Evolutionary conservation across 92 coral and sea anemone genomes (phyloP).

Genomic region (Zoanthus solanderi): DNA sequence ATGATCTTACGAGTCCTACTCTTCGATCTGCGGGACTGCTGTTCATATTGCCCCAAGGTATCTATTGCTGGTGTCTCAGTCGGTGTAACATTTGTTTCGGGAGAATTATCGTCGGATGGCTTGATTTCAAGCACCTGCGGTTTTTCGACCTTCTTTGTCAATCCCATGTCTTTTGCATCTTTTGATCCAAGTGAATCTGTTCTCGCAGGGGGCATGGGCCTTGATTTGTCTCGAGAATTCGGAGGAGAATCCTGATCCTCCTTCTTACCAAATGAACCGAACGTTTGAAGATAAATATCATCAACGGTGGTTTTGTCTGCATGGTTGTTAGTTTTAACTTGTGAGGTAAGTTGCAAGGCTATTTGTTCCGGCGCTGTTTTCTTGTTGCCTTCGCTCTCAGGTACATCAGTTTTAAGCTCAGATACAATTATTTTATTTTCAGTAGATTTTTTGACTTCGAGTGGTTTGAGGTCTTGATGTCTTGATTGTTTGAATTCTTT

Average conservation of each 20-base stretch:
- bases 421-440: constrained; percentile 4
- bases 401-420: background rate
- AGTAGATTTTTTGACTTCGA: constrained; percentile 7
- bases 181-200: constrained; percentile 48
- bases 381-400: background rate
- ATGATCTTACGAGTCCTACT: constrained; percentile 86
- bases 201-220: constrained; percentile 44
- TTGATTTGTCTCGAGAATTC: constrained; percentile 5
- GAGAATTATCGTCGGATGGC: constrained; percentile 4
- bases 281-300: constrained; percentile 63
- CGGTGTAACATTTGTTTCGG: constrained; percentile 47
- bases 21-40: constrained; percentile 83
- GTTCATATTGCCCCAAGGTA: constrained; percentile 88
- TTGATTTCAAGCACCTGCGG: constrained; percentile 24
- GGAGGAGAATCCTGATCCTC: constrained; percentile 40
- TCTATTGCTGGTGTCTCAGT: constrained; percentile 74
- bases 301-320: constrained; percentile 47
- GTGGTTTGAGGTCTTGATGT: constrained; percentile 9
- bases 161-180: constrained; percentile 43
- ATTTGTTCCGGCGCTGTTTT: constrained; percentile 28
- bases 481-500: constrained; percentile 34
- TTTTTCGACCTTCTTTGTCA: constrained; percentile 16
- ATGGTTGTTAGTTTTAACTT: constrained; percentile 21
- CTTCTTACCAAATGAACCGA: constrained; percentile 77
- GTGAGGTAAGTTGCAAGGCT: background rate